Evolutionary conservation across 2,888 invertebrate species (phyloP).

Genomic region (Xestia sexstrigata): DNA sequence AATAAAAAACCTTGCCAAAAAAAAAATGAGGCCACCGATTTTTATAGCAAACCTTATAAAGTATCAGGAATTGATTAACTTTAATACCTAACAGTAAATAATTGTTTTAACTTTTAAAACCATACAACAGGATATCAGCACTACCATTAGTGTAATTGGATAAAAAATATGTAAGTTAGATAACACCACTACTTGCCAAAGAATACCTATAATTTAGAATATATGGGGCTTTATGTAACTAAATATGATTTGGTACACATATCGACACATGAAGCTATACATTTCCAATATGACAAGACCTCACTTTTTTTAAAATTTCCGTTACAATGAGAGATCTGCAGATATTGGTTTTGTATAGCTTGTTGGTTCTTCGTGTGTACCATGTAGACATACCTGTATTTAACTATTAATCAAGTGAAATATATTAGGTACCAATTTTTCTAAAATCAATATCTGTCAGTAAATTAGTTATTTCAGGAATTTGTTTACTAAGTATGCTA

Average conservation of each 20-base stretch:
- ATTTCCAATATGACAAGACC: too few species aligned
- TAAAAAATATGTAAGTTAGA: slow-evolving; percentile 42
- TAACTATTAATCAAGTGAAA: not conserved
- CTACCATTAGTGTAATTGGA: slow-evolving; percentile 52
- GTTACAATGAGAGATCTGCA: too few species aligned
- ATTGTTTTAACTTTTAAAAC: slow-evolving; percentile 8
- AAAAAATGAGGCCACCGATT: not conserved
- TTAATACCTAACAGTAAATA: slow-evolving; percentile 7
- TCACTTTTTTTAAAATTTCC: too few species aligned
- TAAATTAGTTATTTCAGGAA: not conserved
- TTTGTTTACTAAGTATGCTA: not conserved
- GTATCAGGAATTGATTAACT: slow-evolving; percentile 27
- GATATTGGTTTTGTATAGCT: too few species aligned
- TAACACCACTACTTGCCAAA: slow-evolving; percentile 7
- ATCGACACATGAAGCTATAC: too few species aligned
- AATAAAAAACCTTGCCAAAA: not conserved
- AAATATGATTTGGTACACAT: not conserved
- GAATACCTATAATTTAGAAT: slow-evolving; percentile 3
- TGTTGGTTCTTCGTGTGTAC: too few species aligned
- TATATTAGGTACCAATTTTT: not conserved
- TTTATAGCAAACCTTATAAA: not conserved
- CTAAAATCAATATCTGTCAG: not conserved
- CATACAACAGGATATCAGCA: slow-evolving; percentile 34
- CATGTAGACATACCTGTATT: not conserved
- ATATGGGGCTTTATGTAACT: not conserved